Conservation (phyloP, 1,140 invertebrate species). For the Proctacanthus coquilletti region DNA sequence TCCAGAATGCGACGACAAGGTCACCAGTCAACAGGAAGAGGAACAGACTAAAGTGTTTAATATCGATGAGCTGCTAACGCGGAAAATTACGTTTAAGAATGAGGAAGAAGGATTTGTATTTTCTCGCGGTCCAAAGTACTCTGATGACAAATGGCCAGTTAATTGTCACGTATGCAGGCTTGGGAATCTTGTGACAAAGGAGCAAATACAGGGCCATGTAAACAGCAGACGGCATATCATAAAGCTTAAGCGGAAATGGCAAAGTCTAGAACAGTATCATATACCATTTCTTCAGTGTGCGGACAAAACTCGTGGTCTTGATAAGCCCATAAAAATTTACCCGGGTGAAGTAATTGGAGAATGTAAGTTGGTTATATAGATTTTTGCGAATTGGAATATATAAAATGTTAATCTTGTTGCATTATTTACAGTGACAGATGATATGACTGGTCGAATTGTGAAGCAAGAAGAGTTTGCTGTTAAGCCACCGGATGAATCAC, state of each 20-base stretch:
- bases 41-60: not conserved
- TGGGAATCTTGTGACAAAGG: not conserved
- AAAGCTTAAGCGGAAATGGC: not conserved
- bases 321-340: constrained; percentile 1
- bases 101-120: not conserved
- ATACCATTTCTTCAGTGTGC: not conserved
- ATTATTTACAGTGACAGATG: not conserved
- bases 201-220: not conserved
- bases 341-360: not conserved
- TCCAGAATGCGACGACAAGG: no score
- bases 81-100: not conserved
- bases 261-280: not conserved
- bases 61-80: not conserved
- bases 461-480: not conserved
- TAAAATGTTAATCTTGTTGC: not conserved
- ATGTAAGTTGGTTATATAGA: not conserved
- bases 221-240: not conserved
- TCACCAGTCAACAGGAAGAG: no score
- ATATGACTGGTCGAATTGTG: not conserved
- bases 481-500: not conserved
- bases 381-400: not conserved
- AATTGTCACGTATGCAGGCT: not conserved
- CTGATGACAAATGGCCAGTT: not conserved
- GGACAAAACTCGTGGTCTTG: not conserved
- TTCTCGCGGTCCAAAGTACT: constrained; percentile 1